phyloP scores from a whole-genome alignment of 1,140 invertebrate genomes.

The Drosophila fuyamai region DNA sequence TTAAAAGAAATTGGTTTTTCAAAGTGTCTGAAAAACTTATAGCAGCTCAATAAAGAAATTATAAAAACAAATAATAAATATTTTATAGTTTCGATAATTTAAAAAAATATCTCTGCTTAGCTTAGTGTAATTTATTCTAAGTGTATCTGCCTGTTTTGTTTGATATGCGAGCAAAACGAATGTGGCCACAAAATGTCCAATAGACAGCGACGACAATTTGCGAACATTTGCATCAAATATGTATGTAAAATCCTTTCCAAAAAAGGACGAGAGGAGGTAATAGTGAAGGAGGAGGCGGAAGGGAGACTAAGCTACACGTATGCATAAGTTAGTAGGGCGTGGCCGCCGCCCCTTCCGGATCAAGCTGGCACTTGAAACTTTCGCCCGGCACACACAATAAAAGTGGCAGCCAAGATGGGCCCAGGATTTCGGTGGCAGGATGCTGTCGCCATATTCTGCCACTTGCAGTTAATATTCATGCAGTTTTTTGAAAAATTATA shows the following conservation, averaged over 20 bases:
- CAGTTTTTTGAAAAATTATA: conserved; percentile 79
- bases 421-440: conserved; percentile 6
- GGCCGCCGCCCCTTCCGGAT: conserved; percentile 12
- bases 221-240: conserved; percentile 65
- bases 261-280: conserved; percentile 31
- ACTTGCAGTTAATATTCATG: conserved; percentile 82
- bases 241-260: conserved; percentile 55
- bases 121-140: background rate
- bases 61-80: too few relatives aligned
- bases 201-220: conserved; percentile 66
- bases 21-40: too few relatives aligned
- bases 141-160: conserved; percentile 23
- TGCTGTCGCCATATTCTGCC: conserved; percentile 24
- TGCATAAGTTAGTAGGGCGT: conserved; percentile 70
- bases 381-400: conserved; percentile 44
- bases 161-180: conserved; percentile 34
- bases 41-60: too few relatives aligned
- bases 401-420: conserved; percentile 53
- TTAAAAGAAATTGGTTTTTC: too few relatives aligned
- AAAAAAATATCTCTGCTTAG: too few relatives aligned
- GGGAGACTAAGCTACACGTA: conserved; percentile 62
- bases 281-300: background rate
- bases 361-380: conserved; percentile 63
- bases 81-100: too few relatives aligned
- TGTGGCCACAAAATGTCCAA: conserved; percentile 54